Evolutionary conservation across 2,797 vertebrate genomes (phyloP).

Genomic region (Labeo calbasu): DNA sequence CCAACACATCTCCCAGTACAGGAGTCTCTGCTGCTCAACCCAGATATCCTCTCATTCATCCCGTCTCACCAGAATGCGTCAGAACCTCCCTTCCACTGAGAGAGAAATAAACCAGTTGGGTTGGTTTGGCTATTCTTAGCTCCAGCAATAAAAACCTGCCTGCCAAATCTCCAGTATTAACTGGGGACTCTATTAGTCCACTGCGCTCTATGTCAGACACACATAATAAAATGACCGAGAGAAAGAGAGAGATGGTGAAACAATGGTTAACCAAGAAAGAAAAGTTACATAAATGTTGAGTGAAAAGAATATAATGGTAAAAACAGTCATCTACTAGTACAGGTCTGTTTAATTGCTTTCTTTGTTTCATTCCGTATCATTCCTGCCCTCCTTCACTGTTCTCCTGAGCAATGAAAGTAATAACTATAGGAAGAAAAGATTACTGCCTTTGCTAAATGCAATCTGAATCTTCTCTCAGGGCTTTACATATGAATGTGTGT

Average conservation of each 20-base stretch:
- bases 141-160: constrained; percentile 40
- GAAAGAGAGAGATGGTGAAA: constrained; percentile 19
- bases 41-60: constrained; percentile 29
- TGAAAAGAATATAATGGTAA: constrained; percentile 12
- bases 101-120: constrained; percentile 40
- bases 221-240: constrained; percentile 39
- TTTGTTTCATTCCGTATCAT: constrained; percentile 27
- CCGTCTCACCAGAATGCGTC: not conserved
- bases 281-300: not conserved
- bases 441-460: constrained; percentile 35
- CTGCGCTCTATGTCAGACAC: constrained; percentile 48
- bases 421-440: constrained; percentile 46
- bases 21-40: not conserved
- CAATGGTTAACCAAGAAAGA: constrained; percentile 24
- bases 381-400: not conserved
- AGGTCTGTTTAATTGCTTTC: constrained; percentile 57
- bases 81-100: constrained; percentile 14
- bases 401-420: constrained; percentile 42
- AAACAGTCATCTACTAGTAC: constrained; percentile 17
- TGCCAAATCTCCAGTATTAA: constrained; percentile 59
- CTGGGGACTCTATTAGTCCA: constrained; percentile 66
- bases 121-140: constrained; percentile 55
- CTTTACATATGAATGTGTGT: constrained; percentile 27
- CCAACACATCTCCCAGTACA: constrained; percentile 12
- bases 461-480: constrained; percentile 40